Base-by-base conservation (phyloP, 53 echinoderm and acorn worm species). In the Arbacia lixula region DNA sequence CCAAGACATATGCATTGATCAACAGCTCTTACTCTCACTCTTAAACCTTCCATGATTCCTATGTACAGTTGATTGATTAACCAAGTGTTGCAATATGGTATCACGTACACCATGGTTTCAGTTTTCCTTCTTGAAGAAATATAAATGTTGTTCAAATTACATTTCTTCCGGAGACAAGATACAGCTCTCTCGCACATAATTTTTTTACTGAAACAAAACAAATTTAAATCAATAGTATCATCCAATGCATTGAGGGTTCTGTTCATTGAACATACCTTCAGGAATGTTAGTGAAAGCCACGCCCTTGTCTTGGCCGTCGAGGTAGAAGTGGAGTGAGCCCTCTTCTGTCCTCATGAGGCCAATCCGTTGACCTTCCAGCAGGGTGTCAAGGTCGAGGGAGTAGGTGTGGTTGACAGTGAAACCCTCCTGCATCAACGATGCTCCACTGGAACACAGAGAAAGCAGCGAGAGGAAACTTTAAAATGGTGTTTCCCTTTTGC, bases 341-440 rank as follows among this genome's bases (percentile, higher is more conserved):
- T 90, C 92, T 35, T 53, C 72, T 24, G 88, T 83, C 50, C 91
- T 65, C 16, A 89, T 64, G 32, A 94, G 72, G 43, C 92, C 94
- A 29, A 94, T 91, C 57, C 84, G 87, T 12, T 83, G 73, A 61
- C 89, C 88, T 40, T 88, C 94, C 0, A 83, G 66, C 8, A 98
- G 78, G 32, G 86, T 88, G 84, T 98, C 98, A 2, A 98, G 87
- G 89, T 98, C 98, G 28, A 98, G 66, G 6, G 90, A 61, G 58
- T 92, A 94, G 41, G 86, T 86, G 72, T 94, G 94, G 72, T 94
- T 98, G 40, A 98, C 68, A 12, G 92, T 94, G 39, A 90, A 61
- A 25, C 98, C 98, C 42, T 98, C 94, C 35, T 90, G 88, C 84
- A 98, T 92, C 2, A 98, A 80, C 75, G 92, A 87, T 3, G 94